phyloP scores from a whole-genome alignment of 2,888 invertebrate species.

The Harmothoe impar region DNA sequence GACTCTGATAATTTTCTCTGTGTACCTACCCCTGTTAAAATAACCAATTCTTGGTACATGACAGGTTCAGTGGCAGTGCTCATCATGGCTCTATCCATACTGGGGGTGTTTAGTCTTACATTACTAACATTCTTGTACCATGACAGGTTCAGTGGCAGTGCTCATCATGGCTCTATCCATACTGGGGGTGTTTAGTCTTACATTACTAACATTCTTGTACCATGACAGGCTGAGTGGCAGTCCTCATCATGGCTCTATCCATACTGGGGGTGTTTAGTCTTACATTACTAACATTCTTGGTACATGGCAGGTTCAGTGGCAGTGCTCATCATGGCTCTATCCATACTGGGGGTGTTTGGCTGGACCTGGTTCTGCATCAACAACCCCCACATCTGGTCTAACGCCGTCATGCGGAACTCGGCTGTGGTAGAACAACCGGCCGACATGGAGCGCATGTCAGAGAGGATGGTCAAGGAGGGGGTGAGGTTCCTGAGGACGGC shows the following conservation, averaged over 20 bases:
- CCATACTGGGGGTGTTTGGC: background rate
- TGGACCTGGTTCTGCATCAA: constrained; percentile 34
- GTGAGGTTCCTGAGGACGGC: constrained; percentile 1
- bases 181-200: background rate
- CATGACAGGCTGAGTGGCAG: background rate
- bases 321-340: background rate
- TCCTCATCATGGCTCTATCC: background rate
- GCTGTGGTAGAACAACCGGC: constrained; percentile 1
- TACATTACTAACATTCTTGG: background rate
- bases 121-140: no score
- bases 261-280: background rate
- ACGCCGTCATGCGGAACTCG: background rate
- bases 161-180: background rate
- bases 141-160: background rate
- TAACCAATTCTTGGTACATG: no score
- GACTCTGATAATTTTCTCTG: no score
- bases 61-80: background rate
- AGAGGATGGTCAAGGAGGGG: constrained; percentile 34
- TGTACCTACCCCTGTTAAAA: no score
- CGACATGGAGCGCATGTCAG: background rate
- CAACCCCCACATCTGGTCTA: constrained; percentile 40
- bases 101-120: background rate
- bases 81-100: background rate
- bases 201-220: no score
- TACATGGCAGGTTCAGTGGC: background rate